Evolutionary conservation across 2,113 vertebrate genomes (phyloP), one percentile per base, ranked within the genome.

Genomic region (Paradoxurus hermaphroditus): DNA sequence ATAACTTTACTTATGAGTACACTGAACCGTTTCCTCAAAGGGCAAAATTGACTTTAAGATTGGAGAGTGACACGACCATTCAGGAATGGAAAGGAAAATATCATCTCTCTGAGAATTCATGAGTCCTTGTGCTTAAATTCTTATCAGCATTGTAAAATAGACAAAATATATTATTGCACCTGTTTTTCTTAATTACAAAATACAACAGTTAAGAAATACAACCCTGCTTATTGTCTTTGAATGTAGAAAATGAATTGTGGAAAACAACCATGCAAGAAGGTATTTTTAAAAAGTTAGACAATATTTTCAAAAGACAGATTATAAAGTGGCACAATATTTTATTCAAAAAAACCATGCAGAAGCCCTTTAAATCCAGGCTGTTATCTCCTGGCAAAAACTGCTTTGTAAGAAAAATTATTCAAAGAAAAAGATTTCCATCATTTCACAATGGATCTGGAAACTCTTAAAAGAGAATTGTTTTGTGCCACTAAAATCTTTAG

Each of bases 401-500:
- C 44, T 93, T 95, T 70, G 68, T 90, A 96, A 90, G 27, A 78
- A 49, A 92, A 98, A 93, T 87, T 95, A 67, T 89, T 86, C 56
- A 87, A 85, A 83, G 75, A 90, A 97, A 93, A 98, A 97, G 39
- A 91, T 96, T 73, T 92, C 2, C 75, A 62, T 83, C 79, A 95
- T 95, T 97, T 97, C 63, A 79, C 31, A 27, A 44, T 44, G 63
- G 16, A 19, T 97, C 87, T 98, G n/a, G 53, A 97, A 98, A 92
- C 8, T 2, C 88, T 97, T 95, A 96, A 97, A 98, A 68, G 6
- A 27, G 84, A 98, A 96, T 73, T 96, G 49, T 97, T 98, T 92
- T 83, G 51, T 92, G 68, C 96, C 97, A 96, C 97, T 98, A 98
- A 98, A 90, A 95, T 94, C 67, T 97, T 97, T 67, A 98, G 97